Percentiles rank a stretch among this genome's conserved stretches.
Conservation (phyloP, 1,140 invertebrate genomes). For the Arion vulgaris region DNA sequence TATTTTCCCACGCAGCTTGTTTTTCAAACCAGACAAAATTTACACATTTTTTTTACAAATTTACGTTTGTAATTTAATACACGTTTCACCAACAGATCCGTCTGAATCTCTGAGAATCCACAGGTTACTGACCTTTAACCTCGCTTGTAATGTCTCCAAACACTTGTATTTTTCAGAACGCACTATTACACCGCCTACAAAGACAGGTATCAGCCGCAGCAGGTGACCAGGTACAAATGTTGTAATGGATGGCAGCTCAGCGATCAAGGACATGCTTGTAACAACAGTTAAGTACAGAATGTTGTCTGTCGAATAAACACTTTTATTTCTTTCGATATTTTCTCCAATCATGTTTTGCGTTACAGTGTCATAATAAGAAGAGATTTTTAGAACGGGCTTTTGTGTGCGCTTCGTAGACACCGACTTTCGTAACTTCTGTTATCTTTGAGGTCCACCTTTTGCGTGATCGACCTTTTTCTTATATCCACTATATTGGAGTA, state of each 20-base stretch:
- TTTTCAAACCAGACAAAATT: neutral
- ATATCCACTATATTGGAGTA: too few relatives aligned
- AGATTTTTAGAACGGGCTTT: neutral
- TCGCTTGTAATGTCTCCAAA: neutral
- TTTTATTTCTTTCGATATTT: too few relatives aligned
- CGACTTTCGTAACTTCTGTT: neutral
- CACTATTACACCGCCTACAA: constrained; percentile 72
- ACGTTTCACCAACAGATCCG: neutral
- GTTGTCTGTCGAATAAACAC: neutral
- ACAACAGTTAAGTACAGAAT: constrained; percentile 54
- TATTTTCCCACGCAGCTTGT: neutral
- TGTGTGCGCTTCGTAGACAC: neutral
- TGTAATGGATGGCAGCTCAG: constrained; percentile 73
- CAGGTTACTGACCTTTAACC: neutral
- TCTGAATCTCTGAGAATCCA: neutral
- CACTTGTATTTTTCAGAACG: constrained; percentile 69
- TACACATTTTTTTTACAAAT: neutral
- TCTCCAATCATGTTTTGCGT: too few relatives aligned
- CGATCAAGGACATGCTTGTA: constrained; percentile 57
- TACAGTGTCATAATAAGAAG: too few relatives aligned
- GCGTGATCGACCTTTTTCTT: neutral
- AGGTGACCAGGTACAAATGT: constrained; percentile 70
- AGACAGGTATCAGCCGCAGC: constrained; percentile 66
- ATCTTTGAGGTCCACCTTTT: neutral
- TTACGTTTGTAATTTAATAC: neutral